phyloP scores from a whole-genome alignment of 2,888 invertebrate species.

The Drosophila bunnanda region DNA sequence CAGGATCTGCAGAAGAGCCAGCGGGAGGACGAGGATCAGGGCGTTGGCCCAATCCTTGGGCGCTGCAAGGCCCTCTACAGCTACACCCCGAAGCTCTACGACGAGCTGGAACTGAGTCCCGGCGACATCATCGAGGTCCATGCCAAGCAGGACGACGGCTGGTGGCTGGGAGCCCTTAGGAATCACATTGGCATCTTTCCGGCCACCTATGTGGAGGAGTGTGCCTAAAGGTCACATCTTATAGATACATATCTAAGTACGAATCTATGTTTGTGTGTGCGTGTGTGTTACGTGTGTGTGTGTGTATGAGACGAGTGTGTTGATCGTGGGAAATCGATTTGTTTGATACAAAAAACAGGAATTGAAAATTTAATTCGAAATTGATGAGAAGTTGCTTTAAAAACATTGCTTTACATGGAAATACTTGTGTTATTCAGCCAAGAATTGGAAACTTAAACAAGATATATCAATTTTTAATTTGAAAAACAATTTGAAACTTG shows the following conservation, averaged over 20 bases:
- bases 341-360: slow-evolving; percentile 9
- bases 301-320: slow-evolving; percentile 7
- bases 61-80: slow-evolving; percentile 94
- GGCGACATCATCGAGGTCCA: slow-evolving; percentile 95
- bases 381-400: neutral
- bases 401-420: neutral
- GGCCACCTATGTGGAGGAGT: slow-evolving; percentile 96
- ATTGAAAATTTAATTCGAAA: neutral
- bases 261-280: slow-evolving; percentile 12
- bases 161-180: slow-evolving; percentile 96
- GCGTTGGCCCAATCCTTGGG: slow-evolving; percentile 85
- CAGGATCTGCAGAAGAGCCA: slow-evolving; percentile 60
- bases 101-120: slow-evolving; percentile 91
- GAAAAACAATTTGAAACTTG: neutral
- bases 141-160: slow-evolving; percentile 95
- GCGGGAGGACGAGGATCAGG: slow-evolving; percentile 27
- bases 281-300: slow-evolving; percentile 13
- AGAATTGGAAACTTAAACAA: neutral
- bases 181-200: slow-evolving; percentile 95
- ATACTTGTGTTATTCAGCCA: neutral
- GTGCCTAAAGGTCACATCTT: slow-evolving; percentile 80
- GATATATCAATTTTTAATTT: neutral
- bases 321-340: slow-evolving; percentile 20
- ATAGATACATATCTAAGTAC: slow-evolving; percentile 17
- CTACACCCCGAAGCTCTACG: slow-evolving; percentile 93